A percentile compares a stretch with the other conserved stretches of the same genome.
Evolutionary conservation across 2,797 vertebrate genomes (phyloP).

Genomic region (Gallinago stenura): DNA sequence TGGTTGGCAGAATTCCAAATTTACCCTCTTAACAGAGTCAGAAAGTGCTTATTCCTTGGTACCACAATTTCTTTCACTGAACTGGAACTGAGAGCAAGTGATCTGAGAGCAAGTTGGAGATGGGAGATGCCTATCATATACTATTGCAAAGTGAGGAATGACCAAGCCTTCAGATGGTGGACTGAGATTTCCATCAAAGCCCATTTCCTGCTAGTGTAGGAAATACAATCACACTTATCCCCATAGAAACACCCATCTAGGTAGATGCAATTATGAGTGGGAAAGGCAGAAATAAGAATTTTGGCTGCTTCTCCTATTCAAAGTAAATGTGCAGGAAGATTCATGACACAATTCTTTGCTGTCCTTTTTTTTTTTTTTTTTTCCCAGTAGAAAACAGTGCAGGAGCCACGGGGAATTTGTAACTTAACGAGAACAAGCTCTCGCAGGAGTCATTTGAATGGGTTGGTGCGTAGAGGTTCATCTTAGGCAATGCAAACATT

Average conservation of each 20-base stretch:
- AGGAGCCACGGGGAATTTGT: not conserved
- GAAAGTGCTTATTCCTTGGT: not conserved
- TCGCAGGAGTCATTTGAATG: not conserved
- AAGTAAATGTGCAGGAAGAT: not conserved
- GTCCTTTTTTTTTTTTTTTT: too few species aligned
- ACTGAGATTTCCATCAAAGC: not conserved
- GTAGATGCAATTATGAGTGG: not conserved
- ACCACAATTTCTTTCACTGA: not conserved
- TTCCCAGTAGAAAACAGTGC: not conserved
- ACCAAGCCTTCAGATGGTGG: not conserved
- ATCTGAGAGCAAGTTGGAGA: not conserved
- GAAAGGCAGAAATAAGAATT: not conserved
- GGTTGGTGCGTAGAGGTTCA: not conserved
- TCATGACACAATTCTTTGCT: not conserved
- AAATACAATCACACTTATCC: not conserved
- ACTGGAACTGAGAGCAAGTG: not conserved
- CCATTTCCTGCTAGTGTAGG: not conserved
- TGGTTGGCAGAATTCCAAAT: not conserved
- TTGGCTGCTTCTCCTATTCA: not conserved
- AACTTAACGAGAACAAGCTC: not conserved
- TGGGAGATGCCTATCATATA: not conserved
- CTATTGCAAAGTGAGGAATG: not conserved
- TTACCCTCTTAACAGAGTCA: not conserved
- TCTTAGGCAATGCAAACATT: not conserved
- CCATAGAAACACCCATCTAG: not conserved